phyloP scores from a whole-genome alignment of 2,113 vertebrate genomes.

The Sula dactylatra region DNA sequence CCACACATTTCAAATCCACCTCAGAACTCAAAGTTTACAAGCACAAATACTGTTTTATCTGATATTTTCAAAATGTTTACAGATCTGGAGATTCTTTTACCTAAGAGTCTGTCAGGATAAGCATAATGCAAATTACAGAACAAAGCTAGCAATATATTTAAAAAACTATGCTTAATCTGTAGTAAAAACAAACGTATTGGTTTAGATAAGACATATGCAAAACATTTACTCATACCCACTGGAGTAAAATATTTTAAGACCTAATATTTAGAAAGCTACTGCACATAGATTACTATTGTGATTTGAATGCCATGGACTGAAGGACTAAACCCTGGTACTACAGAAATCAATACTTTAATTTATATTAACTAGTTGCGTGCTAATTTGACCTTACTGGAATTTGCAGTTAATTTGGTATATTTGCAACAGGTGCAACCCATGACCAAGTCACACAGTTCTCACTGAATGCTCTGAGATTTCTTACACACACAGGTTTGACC shows the following conservation, averaged over 20 bases:
- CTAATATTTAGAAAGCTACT: neutral
- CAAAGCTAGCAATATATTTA: neutral
- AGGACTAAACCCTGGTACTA: neutral
- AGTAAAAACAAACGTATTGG: neutral
- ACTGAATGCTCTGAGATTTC: neutral
- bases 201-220: neutral
- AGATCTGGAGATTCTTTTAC: neutral
- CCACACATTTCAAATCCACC: neutral
- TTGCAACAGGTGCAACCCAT: neutral
- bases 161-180: neutral
- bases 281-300: neutral
- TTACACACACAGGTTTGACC: neutral
- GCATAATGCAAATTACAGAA: neutral
- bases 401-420: neutral
- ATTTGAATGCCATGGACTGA: neutral
- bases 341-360: neutral
- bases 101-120: neutral
- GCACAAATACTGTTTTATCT: neutral
- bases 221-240: neutral
- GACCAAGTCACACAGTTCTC: neutral
- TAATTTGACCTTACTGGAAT: neutral
- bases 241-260: neutral
- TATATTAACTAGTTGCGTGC: neutral
- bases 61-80: neutral
- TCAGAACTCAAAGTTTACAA: neutral